Conservation (phyloP, 1,140 invertebrate genomes). For the Latrodectus geometricus region DNA sequence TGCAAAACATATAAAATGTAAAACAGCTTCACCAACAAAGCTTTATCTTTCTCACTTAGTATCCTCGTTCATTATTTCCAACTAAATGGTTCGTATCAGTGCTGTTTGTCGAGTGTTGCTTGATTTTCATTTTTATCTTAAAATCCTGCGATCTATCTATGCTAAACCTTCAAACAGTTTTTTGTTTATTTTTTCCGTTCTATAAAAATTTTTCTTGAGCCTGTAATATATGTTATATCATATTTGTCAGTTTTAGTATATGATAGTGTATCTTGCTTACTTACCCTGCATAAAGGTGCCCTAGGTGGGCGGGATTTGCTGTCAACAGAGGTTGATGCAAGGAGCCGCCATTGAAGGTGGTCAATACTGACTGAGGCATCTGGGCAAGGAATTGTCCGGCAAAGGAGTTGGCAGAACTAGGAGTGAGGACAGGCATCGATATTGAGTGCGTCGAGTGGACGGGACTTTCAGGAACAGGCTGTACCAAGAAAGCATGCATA, state of each 20-base stretch:
- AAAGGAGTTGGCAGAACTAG: not conserved
- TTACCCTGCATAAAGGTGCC: conserved; percentile 48
- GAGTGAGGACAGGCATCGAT: conserved; percentile 42
- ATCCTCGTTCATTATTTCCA: no score
- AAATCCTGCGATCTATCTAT: not conserved
- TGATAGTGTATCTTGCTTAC: not conserved
- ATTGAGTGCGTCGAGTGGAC: conserved; percentile 48
- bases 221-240: no score
- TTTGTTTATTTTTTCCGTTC: no score
- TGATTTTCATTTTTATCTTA: no score
- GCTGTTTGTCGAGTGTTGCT: no score
- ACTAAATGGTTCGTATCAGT: no score
- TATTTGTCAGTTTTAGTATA: not conserved
- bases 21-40: no score
- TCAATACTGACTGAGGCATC: conserved; percentile 10
- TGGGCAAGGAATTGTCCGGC: conserved; percentile 12
- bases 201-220: no score
- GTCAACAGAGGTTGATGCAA: conserved; percentile 13
- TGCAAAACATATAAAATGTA: no score
- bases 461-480: conserved; percentile 29
- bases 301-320: not conserved
- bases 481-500: not conserved
- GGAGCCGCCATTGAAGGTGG: not conserved
- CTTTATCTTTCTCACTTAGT: no score
- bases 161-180: not conserved